A percentile compares a stretch with the other conserved stretches of the same genome.
Evolutionary conservation across 2,113 vertebrate species (phyloP).

Genomic region (Damaliscus lunatus): DNA sequence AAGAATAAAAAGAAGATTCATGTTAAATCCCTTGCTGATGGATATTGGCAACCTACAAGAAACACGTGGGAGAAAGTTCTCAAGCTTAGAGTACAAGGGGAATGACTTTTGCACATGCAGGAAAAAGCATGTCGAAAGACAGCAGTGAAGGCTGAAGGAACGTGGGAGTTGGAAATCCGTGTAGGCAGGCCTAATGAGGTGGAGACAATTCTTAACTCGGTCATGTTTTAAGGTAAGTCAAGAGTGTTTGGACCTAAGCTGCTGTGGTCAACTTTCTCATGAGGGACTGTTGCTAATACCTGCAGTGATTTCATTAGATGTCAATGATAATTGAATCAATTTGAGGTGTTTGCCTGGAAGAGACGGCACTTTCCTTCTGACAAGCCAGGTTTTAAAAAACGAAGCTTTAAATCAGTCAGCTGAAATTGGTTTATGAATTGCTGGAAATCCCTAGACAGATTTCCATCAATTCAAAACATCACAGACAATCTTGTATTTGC

Average conservation of each 20-base stretch:
- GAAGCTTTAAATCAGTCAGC: constrained; percentile 32
- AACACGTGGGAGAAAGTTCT: constrained; percentile 42
- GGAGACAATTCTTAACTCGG: constrained; percentile 9
- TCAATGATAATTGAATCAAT: constrained; percentile 57
- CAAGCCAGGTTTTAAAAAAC: constrained; percentile 12
- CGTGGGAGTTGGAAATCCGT: background rate
- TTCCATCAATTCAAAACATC: constrained; percentile 61
- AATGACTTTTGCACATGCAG: constrained; percentile 40
- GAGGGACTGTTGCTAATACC: background rate
- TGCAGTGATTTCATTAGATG: constrained; percentile 45
- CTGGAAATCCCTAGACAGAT: constrained; percentile 57
- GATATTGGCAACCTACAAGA: constrained; percentile 22
- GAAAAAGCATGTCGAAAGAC: background rate
- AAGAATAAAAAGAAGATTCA: constrained; percentile 39
- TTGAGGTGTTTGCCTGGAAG: constrained; percentile 33
- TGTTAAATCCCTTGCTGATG: constrained; percentile 48
- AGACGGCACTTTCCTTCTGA: constrained; percentile 23
- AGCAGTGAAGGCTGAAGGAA: background rate
- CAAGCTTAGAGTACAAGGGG: background rate
- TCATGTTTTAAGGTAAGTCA: constrained; percentile 16
- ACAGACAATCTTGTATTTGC: constrained; percentile 56
- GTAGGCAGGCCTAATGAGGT: background rate
- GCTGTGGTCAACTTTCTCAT: background rate
- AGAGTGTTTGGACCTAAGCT: background rate
- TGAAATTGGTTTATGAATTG: constrained; percentile 64